Conservation (phyloP, 1,140 invertebrate genomes). For the Eurytemora carolleeae region DNA sequence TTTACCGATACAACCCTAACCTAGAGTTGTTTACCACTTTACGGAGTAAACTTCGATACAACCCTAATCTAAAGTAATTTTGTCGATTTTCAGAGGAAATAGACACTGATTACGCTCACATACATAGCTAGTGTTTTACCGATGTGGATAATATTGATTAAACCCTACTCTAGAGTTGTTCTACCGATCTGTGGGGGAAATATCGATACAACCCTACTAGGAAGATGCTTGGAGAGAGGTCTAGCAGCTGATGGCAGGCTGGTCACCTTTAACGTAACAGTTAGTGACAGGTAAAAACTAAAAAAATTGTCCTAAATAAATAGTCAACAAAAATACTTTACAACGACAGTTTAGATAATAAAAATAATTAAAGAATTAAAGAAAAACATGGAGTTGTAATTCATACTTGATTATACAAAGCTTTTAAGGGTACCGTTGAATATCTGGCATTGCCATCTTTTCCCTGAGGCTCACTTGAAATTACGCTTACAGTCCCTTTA, state of each 20-base stretch:
- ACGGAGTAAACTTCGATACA: no score
- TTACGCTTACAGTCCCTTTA: no score
- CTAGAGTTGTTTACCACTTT: no score
- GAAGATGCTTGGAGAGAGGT: constrained; percentile 65
- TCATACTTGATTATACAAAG: no score
- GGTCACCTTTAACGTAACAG: constrained; percentile 61
- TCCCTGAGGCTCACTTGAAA: no score
- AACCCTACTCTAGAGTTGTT: constrained; percentile 42
- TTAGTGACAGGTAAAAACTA: constrained; percentile 41
- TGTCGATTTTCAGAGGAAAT: background rate
- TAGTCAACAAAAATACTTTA: constrained; percentile 30
- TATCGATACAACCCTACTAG: constrained; percentile 75
- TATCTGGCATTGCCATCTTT: no score
- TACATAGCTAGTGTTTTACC: background rate
- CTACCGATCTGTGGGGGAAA: constrained; percentile 69
- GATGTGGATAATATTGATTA: background rate
- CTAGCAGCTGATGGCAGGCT: constrained; percentile 67
- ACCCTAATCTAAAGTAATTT: no score
- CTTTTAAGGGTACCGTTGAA: no score
- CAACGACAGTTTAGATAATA: no score
- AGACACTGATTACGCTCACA: background rate
- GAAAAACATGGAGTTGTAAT: no score
- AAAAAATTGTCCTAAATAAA: constrained; percentile 25
- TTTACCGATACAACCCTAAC: no score
- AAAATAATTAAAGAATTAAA: no score